These are phyloP conservation scores for Otolemur garnettii DNA, from an alignment of 2,113 vertebrate genomes.

Conservation along the genomic window DNA sequence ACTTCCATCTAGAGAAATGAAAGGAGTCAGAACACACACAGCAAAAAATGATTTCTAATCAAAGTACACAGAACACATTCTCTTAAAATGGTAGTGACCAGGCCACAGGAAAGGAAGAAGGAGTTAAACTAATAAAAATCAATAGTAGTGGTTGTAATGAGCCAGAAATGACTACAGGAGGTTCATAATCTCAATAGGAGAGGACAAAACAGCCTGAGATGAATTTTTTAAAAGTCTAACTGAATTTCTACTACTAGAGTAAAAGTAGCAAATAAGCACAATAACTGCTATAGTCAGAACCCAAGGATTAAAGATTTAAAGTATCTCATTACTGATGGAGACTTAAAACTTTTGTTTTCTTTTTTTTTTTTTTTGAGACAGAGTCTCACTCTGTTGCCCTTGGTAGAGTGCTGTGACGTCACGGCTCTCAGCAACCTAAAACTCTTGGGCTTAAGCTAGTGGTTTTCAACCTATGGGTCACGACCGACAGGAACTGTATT, in stretches of 20 bases:
- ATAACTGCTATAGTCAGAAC: not conserved
- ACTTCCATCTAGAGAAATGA: not conserved
- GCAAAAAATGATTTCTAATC: conserved; percentile 31
- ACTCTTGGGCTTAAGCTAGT: too few species aligned
- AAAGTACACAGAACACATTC: not conserved
- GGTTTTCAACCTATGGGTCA: too few species aligned
- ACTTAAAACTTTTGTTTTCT: not conserved
- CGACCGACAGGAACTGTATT: too few species aligned
- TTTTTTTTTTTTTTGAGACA: too few species aligned
- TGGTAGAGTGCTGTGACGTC: too few species aligned
- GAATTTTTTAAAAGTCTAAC: conserved; percentile 33
- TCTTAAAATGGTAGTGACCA: conserved; percentile 23
- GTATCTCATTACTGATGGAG: conserved; percentile 33
- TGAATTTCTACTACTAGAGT: not conserved
- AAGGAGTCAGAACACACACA: conserved; percentile 39
- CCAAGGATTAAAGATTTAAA: conserved; percentile 31
- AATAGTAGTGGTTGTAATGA: not conserved
- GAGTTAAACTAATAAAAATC: conserved; percentile 31
- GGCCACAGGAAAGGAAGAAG: not conserved
- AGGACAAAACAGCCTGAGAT: conserved; percentile 5
- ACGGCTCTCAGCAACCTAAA: too few species aligned
- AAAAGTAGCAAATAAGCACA: conserved; percentile 26
- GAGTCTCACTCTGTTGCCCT: too few species aligned
- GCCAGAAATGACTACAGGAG: not conserved
- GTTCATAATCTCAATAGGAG: conserved; percentile 1